Conservation (phyloP, 2,113 vertebrate species). For the Reinhardtius hippoglossoides region DNA sequence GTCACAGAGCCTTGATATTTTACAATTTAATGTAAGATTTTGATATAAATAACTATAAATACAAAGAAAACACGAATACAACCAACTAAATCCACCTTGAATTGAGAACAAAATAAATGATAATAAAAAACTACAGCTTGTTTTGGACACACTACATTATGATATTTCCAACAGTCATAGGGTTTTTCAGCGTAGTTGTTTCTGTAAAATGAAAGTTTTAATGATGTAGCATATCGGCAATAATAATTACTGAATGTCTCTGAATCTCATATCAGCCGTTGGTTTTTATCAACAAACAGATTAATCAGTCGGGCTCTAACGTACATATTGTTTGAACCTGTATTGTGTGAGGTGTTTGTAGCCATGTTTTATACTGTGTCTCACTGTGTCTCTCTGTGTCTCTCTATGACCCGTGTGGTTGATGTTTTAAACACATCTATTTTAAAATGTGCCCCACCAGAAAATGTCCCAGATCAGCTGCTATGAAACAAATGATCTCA, state of each 20-base stretch:
- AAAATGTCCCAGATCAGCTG: slow-evolving; percentile 44
- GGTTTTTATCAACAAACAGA: not conserved
- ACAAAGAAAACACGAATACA: too few species aligned
- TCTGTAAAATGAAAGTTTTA: too few species aligned
- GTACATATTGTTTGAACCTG: slow-evolving; percentile 19
- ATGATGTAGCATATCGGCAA: too few species aligned
- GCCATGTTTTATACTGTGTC: slow-evolving; percentile 19
- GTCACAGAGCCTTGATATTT: too few species aligned
- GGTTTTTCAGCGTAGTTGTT: too few species aligned
- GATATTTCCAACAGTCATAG: too few species aligned
- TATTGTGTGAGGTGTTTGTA: slow-evolving; percentile 41
- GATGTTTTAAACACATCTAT: slow-evolving; percentile 27
- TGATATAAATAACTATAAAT: too few species aligned
- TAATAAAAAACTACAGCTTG: too few species aligned
- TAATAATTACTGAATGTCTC: not conserved
- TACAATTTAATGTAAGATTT: too few species aligned
- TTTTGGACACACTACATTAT: too few species aligned
- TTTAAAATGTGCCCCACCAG: slow-evolving; percentile 15
- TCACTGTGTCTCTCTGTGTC: slow-evolving; percentile 13
- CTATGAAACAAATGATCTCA: slow-evolving; percentile 45
- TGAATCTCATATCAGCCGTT: not conserved
- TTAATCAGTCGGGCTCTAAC: not conserved
- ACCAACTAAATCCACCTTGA: too few species aligned
- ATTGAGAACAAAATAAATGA: too few species aligned
- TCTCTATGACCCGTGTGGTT: slow-evolving; percentile 47